These are phyloP conservation scores for Centropus unirufus DNA, from an alignment of 2,113 vertebrate genomes.

Conservation along the genomic window DNA sequence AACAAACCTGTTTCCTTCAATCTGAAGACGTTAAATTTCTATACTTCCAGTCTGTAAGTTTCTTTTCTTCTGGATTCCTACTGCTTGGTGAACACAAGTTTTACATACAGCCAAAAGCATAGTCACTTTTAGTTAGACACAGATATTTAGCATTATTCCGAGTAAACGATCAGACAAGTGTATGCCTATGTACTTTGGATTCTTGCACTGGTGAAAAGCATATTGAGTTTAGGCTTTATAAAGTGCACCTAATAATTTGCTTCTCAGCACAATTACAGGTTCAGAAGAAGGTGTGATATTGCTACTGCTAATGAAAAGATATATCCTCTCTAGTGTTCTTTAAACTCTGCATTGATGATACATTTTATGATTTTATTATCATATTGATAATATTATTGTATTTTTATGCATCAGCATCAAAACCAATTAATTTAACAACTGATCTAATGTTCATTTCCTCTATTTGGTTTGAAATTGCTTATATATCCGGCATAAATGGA, in stretches of 20 bases:
- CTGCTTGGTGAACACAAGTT: not conserved
- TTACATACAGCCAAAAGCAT: not conserved
- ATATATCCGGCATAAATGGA: not conserved
- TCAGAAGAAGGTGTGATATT: not conserved
- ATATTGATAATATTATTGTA: no score
- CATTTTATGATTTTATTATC: not conserved
- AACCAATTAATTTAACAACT: not conserved
- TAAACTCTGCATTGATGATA: not conserved
- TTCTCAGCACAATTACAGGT: not conserved
- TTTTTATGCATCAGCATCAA: not conserved
- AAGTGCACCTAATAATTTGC: not conserved
- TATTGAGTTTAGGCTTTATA: not conserved
- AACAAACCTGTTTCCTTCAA: not conserved
- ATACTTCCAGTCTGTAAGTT: not conserved
- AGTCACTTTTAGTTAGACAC: not conserved
- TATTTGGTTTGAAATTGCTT: not conserved
- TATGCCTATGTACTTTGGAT: not conserved
- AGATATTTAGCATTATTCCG: not conserved
- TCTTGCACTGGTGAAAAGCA: not conserved
- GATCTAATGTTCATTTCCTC: not conserved
- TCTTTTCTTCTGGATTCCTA: not conserved
- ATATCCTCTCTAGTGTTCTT: not conserved
- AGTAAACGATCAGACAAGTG: not conserved
- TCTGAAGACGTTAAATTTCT: not conserved
- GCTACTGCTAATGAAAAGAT: not conserved